These are phyloP conservation scores for Microctonus brassicae DNA, from an alignment of 2,888 invertebrate genomes.

Conservation along the genomic window DNA sequence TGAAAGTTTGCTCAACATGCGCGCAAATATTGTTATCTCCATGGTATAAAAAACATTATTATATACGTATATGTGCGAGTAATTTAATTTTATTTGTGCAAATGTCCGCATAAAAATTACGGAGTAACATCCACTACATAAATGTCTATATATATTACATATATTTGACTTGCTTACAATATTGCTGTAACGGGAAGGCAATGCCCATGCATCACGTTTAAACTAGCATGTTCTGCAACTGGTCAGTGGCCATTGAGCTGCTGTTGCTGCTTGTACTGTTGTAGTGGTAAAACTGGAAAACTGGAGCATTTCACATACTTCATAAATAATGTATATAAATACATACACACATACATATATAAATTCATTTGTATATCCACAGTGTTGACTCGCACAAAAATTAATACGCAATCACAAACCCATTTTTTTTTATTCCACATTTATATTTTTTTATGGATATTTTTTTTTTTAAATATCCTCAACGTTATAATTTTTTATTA, in stretches of 20 bases:
- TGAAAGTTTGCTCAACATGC: too few relatives aligned
- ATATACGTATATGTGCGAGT: conserved; percentile 1
- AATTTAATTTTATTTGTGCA: conserved; percentile 13
- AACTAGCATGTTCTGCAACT: conserved; percentile 44
- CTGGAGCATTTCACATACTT: conserved; percentile 44
- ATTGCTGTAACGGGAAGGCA: conserved; percentile 28
- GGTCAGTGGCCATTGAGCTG: conserved; percentile 46
- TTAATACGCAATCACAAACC: too few relatives aligned
- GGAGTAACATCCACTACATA: not conserved
- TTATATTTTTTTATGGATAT: not conserved
- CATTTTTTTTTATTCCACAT: too few relatives aligned
- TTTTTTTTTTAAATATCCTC: not conserved
- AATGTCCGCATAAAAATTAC: not conserved
- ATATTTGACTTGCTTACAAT: not conserved
- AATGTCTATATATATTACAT: conserved; percentile 4
- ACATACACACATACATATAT: not conserved
- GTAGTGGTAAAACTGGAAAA: conserved; percentile 30
- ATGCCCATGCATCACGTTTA: conserved; percentile 30
- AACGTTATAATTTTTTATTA: too few relatives aligned
- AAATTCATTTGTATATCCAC: not conserved
- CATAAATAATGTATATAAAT: conserved; percentile 2
- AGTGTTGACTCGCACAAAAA: not conserved
- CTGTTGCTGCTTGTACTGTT: not conserved
- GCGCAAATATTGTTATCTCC: not conserved
- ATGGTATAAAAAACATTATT: not conserved